Base-by-base conservation (phyloP, 2,113 vertebrate species). In the Pituophis catenifer region DNA sequence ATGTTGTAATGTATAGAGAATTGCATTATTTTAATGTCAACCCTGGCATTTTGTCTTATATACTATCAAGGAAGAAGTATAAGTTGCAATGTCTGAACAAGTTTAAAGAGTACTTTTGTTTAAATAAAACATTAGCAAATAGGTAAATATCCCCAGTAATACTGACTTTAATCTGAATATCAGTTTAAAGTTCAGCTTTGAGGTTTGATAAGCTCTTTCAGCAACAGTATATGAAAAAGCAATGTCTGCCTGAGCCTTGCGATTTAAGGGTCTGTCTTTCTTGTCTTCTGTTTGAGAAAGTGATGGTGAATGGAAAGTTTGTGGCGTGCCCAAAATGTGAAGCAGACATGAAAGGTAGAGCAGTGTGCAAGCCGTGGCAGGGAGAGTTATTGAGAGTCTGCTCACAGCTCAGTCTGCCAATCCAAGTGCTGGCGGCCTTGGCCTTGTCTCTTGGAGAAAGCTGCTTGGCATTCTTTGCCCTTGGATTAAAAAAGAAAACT, bases 341-440 rank as follows among this genome's bases (percentile, higher is more conserved):
- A 95, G 91, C 96, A 95, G 96, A 91, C 95, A 94, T 96, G 93
- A 94, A 93, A 94, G 96, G 93, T 89, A 94, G 95, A 95, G 94
- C 94, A n/a, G 57, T 92, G 90, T 94, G 55, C 89, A 90, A 88
- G 92, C 93, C 81, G 94, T 92, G 89, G 24, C 59, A n/a, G 54
- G 11, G 92, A 95, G 70, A 95, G 95, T 96, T 96, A 97, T 97
- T 97, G 93, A 97, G 94, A 97, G 96, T 97, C 96, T 94, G 94
- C 95, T 97, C 96, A 97, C 97, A 97, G 94, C 96, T 96, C 94
- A 94, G 95, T 96, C 95, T 96, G 94, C 95, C 91, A 94, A 91
- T 95, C 92, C 94, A 91, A 95, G 85, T 94, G 92, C 93, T 90
- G 91, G 91, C 96, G 81, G 91, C 91, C 85, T 93, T 94, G 95